Evolutionary conservation across 2,888 invertebrate species (phyloP).

Genomic region (Rhorus exstirpatorius): DNA sequence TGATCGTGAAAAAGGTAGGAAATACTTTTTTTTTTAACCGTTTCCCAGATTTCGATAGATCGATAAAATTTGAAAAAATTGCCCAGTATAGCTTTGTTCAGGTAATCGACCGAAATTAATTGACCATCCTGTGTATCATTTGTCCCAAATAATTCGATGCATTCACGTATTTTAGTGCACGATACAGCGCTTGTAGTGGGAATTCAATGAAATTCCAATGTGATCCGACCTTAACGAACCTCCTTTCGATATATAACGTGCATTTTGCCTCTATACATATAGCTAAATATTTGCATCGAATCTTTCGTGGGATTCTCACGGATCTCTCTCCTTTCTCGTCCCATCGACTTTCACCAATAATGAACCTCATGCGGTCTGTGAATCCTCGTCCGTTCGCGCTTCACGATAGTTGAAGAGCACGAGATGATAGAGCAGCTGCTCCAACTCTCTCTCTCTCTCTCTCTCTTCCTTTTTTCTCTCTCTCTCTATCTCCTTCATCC

Average conservation of each 20-base stretch:
- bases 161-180: not conserved
- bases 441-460: constrained; percentile 34
- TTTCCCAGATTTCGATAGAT: no score
- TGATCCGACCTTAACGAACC: constrained; percentile 32
- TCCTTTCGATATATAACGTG: constrained; percentile 15
- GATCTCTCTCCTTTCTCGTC: constrained; percentile 15
- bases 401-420: constrained; percentile 24
- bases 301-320: constrained; percentile 8
- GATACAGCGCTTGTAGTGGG: constrained; percentile 2
- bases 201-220: constrained; percentile 21
- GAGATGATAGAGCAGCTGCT: constrained; percentile 24
- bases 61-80: no score
- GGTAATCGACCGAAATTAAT: no score
- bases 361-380: constrained; percentile 45
- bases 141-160: no score
- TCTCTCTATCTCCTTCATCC: constrained; percentile 15
- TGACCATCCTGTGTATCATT: no score
- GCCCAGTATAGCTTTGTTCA: no score
- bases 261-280: no score
- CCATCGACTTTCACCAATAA: constrained; percentile 57
- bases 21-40: no score
- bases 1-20: no score
- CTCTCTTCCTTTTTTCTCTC: no score
- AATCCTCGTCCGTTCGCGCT: constrained; percentile 35
- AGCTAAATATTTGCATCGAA: constrained; percentile 60